phyloP scores from a whole-genome alignment of 1,140 invertebrate species.

The Thaumetopoea pityocampa region DNA sequence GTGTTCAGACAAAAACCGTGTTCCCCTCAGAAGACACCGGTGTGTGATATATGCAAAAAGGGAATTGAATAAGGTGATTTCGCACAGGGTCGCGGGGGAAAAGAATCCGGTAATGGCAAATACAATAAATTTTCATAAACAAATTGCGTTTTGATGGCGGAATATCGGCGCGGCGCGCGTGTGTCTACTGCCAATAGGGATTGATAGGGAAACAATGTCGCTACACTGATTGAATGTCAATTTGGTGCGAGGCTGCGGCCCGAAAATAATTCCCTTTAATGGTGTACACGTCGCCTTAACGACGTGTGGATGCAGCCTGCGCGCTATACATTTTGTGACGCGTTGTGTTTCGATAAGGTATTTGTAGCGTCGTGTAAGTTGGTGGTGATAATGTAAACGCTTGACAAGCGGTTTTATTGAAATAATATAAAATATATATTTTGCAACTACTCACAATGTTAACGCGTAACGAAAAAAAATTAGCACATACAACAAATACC shows the following conservation, averaged over 20 bases:
- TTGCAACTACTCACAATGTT: too few relatives aligned
- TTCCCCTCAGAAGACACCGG: slow-evolving; percentile 51
- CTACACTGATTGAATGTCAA: slow-evolving; percentile 73
- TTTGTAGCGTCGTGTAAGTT: too few relatives aligned
- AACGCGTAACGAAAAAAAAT: too few relatives aligned
- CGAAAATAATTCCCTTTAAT: slow-evolving; percentile 50
- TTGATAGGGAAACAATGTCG: slow-evolving; percentile 73
- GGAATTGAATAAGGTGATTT: slow-evolving; percentile 76
- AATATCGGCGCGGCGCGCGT: slow-evolving; percentile 61
- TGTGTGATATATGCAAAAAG: slow-evolving; percentile 74
- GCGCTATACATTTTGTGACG: slow-evolving; percentile 10
- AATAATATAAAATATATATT: too few relatives aligned
- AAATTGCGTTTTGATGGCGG: slow-evolving; percentile 74
- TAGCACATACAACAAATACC: too few relatives aligned
- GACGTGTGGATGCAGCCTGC: slow-evolving; percentile 34
- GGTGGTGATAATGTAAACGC: too few relatives aligned
- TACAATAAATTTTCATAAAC: slow-evolving; percentile 77
- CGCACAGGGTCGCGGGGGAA: slow-evolving; percentile 66
- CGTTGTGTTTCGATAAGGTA: too few relatives aligned
- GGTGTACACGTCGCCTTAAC: slow-evolving; percentile 58
- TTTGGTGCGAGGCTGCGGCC: slow-evolving; percentile 45
- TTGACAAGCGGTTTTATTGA: too few relatives aligned
- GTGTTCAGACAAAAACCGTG: slow-evolving; percentile 65
- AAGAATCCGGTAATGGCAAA: slow-evolving; percentile 74
- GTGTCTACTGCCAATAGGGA: slow-evolving; percentile 66